Evolutionary conservation across 2,797 vertebrate species (phyloP), one percentile per base, ranked within the genome.

Genomic region (Anguilla pacifica): DNA sequence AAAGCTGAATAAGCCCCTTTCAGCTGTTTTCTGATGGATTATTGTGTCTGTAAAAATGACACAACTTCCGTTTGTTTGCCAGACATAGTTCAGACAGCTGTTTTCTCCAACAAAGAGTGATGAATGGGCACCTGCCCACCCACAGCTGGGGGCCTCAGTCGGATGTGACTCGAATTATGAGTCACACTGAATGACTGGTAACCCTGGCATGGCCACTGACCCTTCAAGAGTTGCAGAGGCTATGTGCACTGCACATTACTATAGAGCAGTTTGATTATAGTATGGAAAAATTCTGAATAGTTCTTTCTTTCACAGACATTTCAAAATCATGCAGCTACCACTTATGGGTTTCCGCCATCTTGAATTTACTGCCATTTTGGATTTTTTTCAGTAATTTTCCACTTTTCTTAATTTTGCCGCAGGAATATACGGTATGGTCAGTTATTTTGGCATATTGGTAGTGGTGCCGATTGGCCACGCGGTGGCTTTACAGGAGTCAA

Each of bases 121-220:
- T 90, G 91, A 92, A 94, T 91, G 91, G 81, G 77, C 89, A 86
- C 92, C 90, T 88, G 85, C 91, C 89, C 22, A 25, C 59, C 86
- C 90, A 85, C 90, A 90, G 87, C 93, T 90, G 96, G 96, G 96
- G 96, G 96, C 96, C 95, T 51, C 82, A 83, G 89, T 88, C 86
- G 84, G 92, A 92, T 84, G 90, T 94, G 94, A 95, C 94, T 95
- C 89, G 91, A 59, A 89, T 90, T 90, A 93, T 91, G 92, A 94
- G 90, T 86, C 91, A 91, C 89, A 91, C 84, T 6, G 67, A 55
- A 87, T 61, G 3, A 87, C 87, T 92, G 87, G 81, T 88, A 92
- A 87, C 89, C 91, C 91, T 70, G 46, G 86, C 91, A 90, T 94
- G 93, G 95, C 92, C 92, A 88, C 89, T 88, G 89, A 87, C 92